Percentiles rank a stretch among this genome's conserved stretches.
These are phyloP conservation scores for Parauchenoglanis punctatus DNA, from an alignment of 2,797 vertebrate species.

Conservation along the genomic window DNA sequence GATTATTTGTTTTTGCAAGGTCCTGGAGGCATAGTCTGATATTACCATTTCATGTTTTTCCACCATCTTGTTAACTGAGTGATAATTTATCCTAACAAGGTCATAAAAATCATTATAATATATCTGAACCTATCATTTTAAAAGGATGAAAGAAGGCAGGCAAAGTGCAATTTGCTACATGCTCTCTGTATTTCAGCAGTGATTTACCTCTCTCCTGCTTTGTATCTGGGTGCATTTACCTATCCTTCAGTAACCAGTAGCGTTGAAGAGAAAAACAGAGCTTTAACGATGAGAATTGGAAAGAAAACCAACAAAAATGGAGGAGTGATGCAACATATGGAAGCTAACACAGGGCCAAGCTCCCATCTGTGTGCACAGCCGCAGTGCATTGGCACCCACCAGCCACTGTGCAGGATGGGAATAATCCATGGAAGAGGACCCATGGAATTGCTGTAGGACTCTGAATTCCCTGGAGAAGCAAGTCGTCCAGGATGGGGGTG, in stretches of 20 bases:
- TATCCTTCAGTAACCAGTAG: slow-evolving; percentile 51
- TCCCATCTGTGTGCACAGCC: slow-evolving; percentile 74
- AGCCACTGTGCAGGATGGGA: slow-evolving; percentile 70
- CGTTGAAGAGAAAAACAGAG: slow-evolving; percentile 67
- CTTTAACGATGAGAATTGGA: slow-evolving; percentile 67
- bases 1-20: slow-evolving; percentile 65
- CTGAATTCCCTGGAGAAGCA: slow-evolving; percentile 65
- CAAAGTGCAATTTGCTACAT: slow-evolving; percentile 41
- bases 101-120: slow-evolving; percentile 38
- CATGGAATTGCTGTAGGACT: slow-evolving; percentile 68
- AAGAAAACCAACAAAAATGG: slow-evolving; percentile 60
- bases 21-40: slow-evolving; percentile 50
- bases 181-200: slow-evolving; percentile 58
- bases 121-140: slow-evolving; percentile 51
- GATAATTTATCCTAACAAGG: slow-evolving; percentile 27
- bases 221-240: slow-evolving; percentile 44
- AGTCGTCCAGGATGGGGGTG: slow-evolving; percentile 53
- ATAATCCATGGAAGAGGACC: slow-evolving; percentile 74
- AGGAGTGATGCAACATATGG: slow-evolving; percentile 75
- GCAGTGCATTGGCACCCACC: slow-evolving; percentile 71
- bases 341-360: slow-evolving; percentile 73
- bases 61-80: slow-evolving; percentile 20
- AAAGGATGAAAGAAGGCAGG: slow-evolving; percentile 33
- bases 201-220: slow-evolving; percentile 59
- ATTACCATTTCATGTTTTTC: slow-evolving; percentile 32